Percentiles rank a stretch among this genome's conserved stretches.
Evolutionary conservation across 2,113 vertebrate species (phyloP).

Genomic region (Centropus bengalensis): DNA sequence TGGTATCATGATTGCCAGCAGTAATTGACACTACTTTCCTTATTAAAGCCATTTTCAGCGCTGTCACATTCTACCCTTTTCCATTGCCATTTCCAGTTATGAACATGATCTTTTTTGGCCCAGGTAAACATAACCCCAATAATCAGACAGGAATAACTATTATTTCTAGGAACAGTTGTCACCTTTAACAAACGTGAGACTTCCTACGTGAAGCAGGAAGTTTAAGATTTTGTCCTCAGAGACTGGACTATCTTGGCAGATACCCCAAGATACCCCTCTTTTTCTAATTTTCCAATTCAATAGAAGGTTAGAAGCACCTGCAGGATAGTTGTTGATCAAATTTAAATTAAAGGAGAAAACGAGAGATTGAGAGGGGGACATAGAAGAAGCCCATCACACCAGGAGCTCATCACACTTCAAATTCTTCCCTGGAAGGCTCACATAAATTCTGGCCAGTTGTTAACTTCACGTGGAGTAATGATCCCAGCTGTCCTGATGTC

Average conservation of each 20-base stretch:
- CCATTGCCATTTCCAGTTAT: background rate
- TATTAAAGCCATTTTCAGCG: background rate
- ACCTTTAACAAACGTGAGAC: background rate
- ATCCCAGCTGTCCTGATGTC: background rate
- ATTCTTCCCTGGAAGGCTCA: slow-evolving; percentile 6
- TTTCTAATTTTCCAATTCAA: background rate
- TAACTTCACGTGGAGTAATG: background rate
- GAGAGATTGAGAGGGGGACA: background rate
- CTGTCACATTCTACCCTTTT: background rate
- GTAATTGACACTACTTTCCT: background rate
- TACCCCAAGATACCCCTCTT: background rate
- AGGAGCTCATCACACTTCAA: background rate
- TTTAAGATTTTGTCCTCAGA: background rate
- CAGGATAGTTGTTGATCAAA: slow-evolving; percentile 41
- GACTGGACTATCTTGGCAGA: background rate
- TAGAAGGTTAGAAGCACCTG: slow-evolving; percentile 21
- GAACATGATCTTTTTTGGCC: background rate
- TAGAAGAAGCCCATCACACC: background rate
- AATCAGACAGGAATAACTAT: background rate
- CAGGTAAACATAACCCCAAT: background rate
- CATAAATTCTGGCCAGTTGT: background rate
- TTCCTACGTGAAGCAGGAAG: background rate
- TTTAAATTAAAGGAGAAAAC: slow-evolving; percentile 3
- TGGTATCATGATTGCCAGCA: background rate
- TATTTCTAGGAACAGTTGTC: background rate